phyloP scores from a whole-genome alignment of 2,797 vertebrate species.

The Tauraco hartlaubi region DNA sequence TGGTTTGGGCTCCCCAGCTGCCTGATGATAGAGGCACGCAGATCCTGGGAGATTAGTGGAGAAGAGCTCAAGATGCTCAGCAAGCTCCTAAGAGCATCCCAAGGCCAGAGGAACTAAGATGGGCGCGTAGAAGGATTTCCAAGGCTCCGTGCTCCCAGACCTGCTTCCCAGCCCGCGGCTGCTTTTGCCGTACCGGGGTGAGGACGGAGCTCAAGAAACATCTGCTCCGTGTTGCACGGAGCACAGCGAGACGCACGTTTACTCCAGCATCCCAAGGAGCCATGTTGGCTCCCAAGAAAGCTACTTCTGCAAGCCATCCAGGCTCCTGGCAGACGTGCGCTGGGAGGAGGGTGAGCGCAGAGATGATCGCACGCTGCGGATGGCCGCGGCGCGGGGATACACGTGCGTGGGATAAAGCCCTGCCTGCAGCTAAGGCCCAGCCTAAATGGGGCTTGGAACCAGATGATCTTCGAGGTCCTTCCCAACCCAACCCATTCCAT shows the following conservation, averaged over 20 bases:
- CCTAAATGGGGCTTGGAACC: background rate
- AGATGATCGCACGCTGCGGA: background rate
- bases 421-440: background rate
- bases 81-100: fast-evolving
- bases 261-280: background rate
- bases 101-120: fast-evolving
- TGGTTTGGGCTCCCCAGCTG: background rate
- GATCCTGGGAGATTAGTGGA: background rate
- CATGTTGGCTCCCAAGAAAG: background rate
- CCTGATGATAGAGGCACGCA: background rate
- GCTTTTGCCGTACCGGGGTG: background rate
- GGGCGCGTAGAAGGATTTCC: background rate
- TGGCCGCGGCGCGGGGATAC: background rate
- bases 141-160: background rate
- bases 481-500: too few species aligned
- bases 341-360: background rate
- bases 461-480: too few species aligned
- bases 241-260: fast-evolving
- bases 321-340: fast-evolving
- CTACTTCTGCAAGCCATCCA: background rate
- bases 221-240: fast-evolving
- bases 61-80: background rate
- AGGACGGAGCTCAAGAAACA: background rate
- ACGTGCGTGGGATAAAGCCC: background rate
- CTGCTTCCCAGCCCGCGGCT: background rate